Base-by-base conservation (phyloP, 2,888 invertebrate species). In the Atethmia centrago region DNA sequence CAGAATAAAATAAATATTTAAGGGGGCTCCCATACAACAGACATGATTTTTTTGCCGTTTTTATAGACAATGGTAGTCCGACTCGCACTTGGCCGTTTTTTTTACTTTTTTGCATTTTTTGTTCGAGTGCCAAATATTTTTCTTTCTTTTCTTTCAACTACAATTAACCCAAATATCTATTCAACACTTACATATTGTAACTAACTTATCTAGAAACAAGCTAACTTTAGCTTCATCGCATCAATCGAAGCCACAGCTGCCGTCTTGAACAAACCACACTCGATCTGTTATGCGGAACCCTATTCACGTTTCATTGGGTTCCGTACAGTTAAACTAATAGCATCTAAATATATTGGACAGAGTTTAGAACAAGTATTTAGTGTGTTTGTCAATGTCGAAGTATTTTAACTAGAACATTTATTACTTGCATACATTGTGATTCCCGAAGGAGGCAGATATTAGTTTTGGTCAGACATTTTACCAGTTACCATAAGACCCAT, bases 281-380 rank as follows among this genome's bases (percentile, higher is more conserved):
- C 70, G 45, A 80, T 82, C 53, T 65, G 72, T 75, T 80, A 56
- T 65, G 67, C 58, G 76, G 79, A 78, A 83, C 72, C 63, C 80
- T 59, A 62, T 76, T 75, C 66, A 69, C 75, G 69, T 70, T 55
- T 64, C 80, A 71, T 70, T 70, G 55, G 25, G 53, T 74, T 71
- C 63, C 40, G 65, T 82, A 51, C 66, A 59, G 40, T 61, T 74
- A 64, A 79, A 79, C 77, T 64, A 79, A 79, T 82, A 64, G 82
- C 45, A 63, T 81, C 81, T 66, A 53, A 78, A 81, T 81, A 75
- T 78, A 78, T 78, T 81, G 62, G 59, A 64, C 31, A 25, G 28
- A 31, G 80, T 80, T 77, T 80, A 47, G 28, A 45, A 25, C 19
- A 31, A 42, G n/a, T 45, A 69, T 79, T 69, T 69, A 62, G 36